These are phyloP conservation scores for Atta colombica DNA, from an alignment of 1,140 invertebrate species.

Conservation along the genomic window DNA sequence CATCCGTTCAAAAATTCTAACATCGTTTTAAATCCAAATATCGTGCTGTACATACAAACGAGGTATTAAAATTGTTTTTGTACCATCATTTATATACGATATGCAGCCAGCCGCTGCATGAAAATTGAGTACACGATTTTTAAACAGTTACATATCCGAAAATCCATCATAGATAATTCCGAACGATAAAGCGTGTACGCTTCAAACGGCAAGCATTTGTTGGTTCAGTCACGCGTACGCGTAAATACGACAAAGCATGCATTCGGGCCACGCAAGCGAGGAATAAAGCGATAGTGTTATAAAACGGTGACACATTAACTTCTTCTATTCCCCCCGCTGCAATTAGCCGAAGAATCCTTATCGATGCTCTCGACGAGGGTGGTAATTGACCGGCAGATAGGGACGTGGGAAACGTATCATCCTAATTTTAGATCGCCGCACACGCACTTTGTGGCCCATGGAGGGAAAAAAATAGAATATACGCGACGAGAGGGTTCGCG, in stretches of 20 bases:
- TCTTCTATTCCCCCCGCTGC: not conserved
- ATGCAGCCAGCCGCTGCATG: not conserved
- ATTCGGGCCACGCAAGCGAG: constrained; percentile 35
- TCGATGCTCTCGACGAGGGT: constrained; percentile 42
- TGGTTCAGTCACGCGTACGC: constrained; percentile 19
- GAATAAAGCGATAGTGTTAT: constrained; percentile 32
- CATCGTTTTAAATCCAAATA: not conserved
- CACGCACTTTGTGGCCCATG: not conserved
- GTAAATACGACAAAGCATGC: not conserved
- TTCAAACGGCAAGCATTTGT: constrained; percentile 22
- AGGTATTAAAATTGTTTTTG: constrained; percentile 6
- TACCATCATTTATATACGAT: constrained; percentile 2
- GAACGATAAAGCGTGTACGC: constrained; percentile 23
- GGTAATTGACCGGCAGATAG: constrained; percentile 66
- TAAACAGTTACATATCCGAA: constrained; percentile 24
- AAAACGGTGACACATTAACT: constrained; percentile 47
- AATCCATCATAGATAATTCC: constrained; percentile 35
- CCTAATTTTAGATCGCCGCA: constrained; percentile 55
- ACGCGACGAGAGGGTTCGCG: constrained; percentile 24
- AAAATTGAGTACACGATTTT: not conserved
- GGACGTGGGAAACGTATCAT: constrained; percentile 50
- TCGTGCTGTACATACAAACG: not conserved
- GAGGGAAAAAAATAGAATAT: constrained; percentile 48
- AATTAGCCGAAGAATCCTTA: constrained; percentile 59
- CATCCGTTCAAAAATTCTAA: constrained; percentile 14